phyloP scores from a whole-genome alignment of 2,113 vertebrate species.

The Melierax canorus region DNA sequence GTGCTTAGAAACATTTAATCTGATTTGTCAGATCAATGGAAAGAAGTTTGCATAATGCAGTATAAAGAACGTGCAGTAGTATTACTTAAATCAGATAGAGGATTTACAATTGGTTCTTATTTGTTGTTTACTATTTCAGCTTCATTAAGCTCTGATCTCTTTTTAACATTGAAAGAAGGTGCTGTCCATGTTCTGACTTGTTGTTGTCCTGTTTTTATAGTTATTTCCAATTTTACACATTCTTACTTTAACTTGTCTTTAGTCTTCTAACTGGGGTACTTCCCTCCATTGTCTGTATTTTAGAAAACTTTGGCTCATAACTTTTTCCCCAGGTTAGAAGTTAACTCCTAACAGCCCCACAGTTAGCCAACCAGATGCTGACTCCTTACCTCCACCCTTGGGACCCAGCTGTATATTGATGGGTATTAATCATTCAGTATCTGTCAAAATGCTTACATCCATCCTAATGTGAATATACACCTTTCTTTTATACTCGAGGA shows the following conservation, averaged over 20 bases:
- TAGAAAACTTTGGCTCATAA: neutral
- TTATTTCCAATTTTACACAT: neutral
- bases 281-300: neutral
- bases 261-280: neutral
- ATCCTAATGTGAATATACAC: neutral
- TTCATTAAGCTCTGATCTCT: neutral
- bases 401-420: accelerated
- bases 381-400: neutral
- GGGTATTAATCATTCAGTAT: neutral
- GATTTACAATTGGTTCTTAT: neutral
- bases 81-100: neutral
- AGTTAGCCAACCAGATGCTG: neutral
- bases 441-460: neutral
- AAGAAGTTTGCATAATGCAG: slow-evolving; percentile 6
- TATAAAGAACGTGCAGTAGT: neutral
- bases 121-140: neutral
- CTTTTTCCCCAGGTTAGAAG: neutral
- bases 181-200: neutral
- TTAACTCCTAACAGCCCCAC: neutral
- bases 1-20: slow-evolving; percentile 25
- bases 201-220: neutral
- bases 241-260: neutral
- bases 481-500: neutral
- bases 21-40: neutral
- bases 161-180: neutral